Percentiles rank a stretch among this genome's conserved stretches.
phyloP scores from a whole-genome alignment of 2,888 invertebrate genomes.

The Zaprionus lineosus region DNA sequence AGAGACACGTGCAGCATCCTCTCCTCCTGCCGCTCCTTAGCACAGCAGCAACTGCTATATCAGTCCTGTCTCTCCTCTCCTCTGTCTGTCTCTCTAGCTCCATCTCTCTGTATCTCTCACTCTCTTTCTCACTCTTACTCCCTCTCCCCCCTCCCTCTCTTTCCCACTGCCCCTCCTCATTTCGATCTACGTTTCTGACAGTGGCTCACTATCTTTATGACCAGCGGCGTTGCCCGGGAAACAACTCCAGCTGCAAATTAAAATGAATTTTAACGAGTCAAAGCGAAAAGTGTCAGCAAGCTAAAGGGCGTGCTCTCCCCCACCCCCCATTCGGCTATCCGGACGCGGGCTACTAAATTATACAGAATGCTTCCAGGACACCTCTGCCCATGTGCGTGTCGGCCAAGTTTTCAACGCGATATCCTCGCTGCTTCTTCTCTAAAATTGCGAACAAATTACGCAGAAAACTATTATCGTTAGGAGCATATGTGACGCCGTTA shows the following conservation, averaged over 20 bases:
- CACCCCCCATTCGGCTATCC: not conserved
- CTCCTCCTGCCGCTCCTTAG: too few relatives aligned
- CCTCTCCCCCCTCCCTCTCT: slow-evolving; percentile 1
- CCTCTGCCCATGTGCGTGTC: slow-evolving; percentile 17
- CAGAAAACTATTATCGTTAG: slow-evolving; percentile 83
- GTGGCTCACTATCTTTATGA: slow-evolving; percentile 26
- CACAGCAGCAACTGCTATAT: too few relatives aligned
- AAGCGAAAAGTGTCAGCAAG: slow-evolving; percentile 68
- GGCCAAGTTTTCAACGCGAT: slow-evolving; percentile 55
- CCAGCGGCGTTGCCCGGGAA: slow-evolving; percentile 28
- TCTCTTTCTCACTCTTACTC: not conserved
- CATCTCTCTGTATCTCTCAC: not conserved
- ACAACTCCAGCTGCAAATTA: slow-evolving; percentile 55
- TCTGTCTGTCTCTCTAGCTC: too few relatives aligned
- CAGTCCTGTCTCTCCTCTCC: too few relatives aligned
- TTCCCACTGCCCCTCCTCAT: not conserved
- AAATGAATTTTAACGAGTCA: slow-evolving; percentile 78
- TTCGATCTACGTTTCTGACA: slow-evolving; percentile 13
- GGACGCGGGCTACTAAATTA: slow-evolving; percentile 62
- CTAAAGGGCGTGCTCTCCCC: slow-evolving; percentile 21
- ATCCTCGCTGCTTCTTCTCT: slow-evolving; percentile 49
- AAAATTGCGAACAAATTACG: slow-evolving; percentile 81
- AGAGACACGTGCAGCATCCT: slow-evolving; percentile 67
- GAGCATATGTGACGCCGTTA: slow-evolving; percentile 80
- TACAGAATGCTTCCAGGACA: slow-evolving; percentile 42